Percentiles rank a stretch among this genome's conserved stretches.
Conservation (phyloP, 2,797 vertebrate species). For the Enoplosus armatus region DNA sequence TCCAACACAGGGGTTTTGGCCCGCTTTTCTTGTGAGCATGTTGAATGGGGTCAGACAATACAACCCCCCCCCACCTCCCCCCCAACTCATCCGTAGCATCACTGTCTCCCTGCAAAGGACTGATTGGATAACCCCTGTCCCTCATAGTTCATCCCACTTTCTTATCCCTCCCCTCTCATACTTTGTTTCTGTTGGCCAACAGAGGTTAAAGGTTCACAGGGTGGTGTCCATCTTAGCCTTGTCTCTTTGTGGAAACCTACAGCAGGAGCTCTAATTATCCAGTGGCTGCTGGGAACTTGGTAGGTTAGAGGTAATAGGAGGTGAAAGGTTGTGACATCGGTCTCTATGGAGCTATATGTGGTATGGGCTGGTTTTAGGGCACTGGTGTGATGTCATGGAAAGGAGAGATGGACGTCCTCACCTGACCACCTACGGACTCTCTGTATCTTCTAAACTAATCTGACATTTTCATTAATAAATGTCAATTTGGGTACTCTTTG, state of each 20-base stretch:
- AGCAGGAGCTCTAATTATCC: constrained; percentile 58
- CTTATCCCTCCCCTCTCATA: constrained; percentile 10
- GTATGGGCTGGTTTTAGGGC: constrained; percentile 27
- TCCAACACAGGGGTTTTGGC: constrained; percentile 72
- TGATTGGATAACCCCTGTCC: constrained; percentile 68
- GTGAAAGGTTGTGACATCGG: constrained; percentile 64
- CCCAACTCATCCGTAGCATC: constrained; percentile 55
- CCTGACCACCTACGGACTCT: neutral
- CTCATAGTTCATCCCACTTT: constrained; percentile 47
- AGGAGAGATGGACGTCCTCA: neutral
- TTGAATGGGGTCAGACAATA: constrained; percentile 76
- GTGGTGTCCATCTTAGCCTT: constrained; percentile 52
- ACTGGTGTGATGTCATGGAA: neutral
- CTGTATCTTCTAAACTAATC: neutral
- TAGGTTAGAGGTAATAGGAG: constrained; percentile 28
- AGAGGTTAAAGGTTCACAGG: constrained; percentile 62
- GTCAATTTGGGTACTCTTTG: neutral
- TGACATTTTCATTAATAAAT: neutral
- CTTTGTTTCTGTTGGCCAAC: constrained; percentile 49
- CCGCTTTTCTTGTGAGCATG: constrained; percentile 73
- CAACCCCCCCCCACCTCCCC: constrained; percentile 12
- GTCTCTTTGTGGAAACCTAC: constrained; percentile 40
- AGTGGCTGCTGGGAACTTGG: constrained; percentile 32
- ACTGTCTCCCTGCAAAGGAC: constrained; percentile 40
- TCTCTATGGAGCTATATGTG: constrained; percentile 50